Percentiles rank a stretch among this genome's conserved stretches.
Evolutionary conservation across 1,140 invertebrate species (phyloP).

Genomic region (Penaeus japonicus): DNA sequence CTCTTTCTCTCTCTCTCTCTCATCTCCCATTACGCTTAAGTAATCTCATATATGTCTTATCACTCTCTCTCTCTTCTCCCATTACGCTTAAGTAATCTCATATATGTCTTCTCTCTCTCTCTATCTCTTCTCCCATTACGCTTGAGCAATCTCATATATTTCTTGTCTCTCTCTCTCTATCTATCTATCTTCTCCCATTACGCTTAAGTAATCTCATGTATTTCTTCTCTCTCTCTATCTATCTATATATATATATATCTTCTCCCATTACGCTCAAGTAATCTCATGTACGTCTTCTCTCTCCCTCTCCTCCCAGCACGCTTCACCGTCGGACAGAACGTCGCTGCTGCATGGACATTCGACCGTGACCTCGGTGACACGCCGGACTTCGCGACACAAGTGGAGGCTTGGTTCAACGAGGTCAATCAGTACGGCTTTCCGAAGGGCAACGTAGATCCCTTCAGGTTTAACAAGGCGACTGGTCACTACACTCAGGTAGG

Average conservation of each 20-base stretch:
- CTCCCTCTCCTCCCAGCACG: slow-evolving; percentile 66
- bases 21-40: neutral
- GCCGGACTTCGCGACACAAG: slow-evolving; percentile 78
- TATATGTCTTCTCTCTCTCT: neutral
- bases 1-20: neutral
- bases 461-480: slow-evolving; percentile 71
- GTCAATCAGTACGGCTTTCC: slow-evolving; percentile 75
- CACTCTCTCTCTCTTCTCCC: neutral
- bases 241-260: neutral
- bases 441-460: slow-evolving; percentile 66
- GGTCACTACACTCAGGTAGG: slow-evolving; percentile 84
- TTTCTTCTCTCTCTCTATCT: neutral
- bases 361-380: slow-evolving; percentile 68
- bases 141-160: too few species aligned
- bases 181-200: too few species aligned
- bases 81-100: neutral
- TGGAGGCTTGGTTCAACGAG: slow-evolving; percentile 83
- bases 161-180: neutral
- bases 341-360: slow-evolving; percentile 81
- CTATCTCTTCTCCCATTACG: neutral
- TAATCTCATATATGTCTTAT: neutral
- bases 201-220: too few species aligned
- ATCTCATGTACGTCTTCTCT: too few species aligned
- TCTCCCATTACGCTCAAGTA: too few species aligned
- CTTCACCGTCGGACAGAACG: slow-evolving; percentile 83